These are phyloP conservation scores for Tholera decimalis DNA, from an alignment of 2,888 invertebrate genomes.

Conservation along the genomic window DNA sequence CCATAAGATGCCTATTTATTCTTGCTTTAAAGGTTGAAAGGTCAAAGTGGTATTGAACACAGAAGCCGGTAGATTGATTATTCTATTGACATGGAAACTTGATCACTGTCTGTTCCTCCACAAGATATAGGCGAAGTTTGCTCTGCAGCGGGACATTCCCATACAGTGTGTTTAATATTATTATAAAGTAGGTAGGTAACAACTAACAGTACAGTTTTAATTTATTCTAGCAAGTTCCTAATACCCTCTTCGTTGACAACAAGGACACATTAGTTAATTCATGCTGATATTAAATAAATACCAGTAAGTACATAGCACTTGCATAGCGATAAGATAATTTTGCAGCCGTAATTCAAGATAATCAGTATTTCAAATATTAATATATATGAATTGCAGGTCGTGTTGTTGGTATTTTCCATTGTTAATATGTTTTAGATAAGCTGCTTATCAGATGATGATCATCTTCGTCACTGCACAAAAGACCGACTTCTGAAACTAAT, in stretches of 20 bases:
- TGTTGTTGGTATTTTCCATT: not conserved
- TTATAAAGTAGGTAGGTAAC: not conserved
- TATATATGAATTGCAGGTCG: slow-evolving; percentile 8
- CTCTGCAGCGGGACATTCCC: not conserved
- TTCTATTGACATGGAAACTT: too few relatives aligned
- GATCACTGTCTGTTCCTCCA: too few relatives aligned
- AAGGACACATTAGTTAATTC: not conserved
- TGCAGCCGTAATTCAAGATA: not conserved
- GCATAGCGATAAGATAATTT: slow-evolving; percentile 30
- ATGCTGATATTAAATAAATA: slow-evolving; percentile 3
- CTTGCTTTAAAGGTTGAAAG: too few relatives aligned
- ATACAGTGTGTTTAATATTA: not conserved
- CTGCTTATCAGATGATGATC: not conserved
- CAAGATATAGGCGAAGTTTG: too few relatives aligned
- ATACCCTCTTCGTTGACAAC: not conserved
- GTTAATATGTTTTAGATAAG: not conserved
- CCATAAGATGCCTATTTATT: too few relatives aligned
- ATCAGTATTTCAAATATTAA: slow-evolving; percentile 17
- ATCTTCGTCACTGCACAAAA: too few relatives aligned
- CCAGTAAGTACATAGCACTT: slow-evolving; percentile 5
- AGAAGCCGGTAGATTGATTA: too few relatives aligned
- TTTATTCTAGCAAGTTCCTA: not conserved
- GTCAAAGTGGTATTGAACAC: too few relatives aligned
- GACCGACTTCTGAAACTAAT: too few relatives aligned
- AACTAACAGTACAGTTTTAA: not conserved